Percentiles rank a stretch among this genome's conserved stretches.
Conservation (phyloP, 2,888 invertebrate species). For the Hofmannophila pseudospretella region DNA sequence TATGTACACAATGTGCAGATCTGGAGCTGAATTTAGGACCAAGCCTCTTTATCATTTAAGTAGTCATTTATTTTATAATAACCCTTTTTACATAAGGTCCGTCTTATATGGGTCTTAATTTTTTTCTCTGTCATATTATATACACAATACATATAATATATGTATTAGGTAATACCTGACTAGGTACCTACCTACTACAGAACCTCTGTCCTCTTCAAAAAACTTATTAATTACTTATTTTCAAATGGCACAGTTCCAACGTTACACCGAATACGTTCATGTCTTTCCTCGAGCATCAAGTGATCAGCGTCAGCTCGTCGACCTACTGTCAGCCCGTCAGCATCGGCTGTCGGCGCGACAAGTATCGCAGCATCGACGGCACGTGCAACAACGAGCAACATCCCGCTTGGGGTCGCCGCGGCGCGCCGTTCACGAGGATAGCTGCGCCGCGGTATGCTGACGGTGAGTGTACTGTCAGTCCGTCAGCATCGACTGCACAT, state of each 20-base stretch:
- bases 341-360: slow-evolving; percentile 34
- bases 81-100: too few relatives aligned
- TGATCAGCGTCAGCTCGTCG: slow-evolving; percentile 41
- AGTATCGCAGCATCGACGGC: slow-evolving; percentile 86
- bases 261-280: slow-evolving; percentile 68
- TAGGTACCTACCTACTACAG: too few relatives aligned
- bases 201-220: too few relatives aligned
- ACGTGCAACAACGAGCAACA: slow-evolving; percentile 86
- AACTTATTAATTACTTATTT: too few relatives aligned
- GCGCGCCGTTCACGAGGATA: slow-evolving; percentile 77
- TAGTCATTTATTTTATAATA: too few relatives aligned
- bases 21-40: too few relatives aligned
- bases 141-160: too few relatives aligned
- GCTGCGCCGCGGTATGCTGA: slow-evolving; percentile 79
- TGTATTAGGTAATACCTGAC: too few relatives aligned
- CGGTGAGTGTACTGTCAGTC: slow-evolving; percentile 56
- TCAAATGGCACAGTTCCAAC: slow-evolving; percentile 46
- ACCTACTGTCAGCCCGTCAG: slow-evolving; percentile 44
- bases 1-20: too few relatives aligned
- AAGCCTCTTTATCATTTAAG: too few relatives aligned
- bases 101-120: too few relatives aligned
- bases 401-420: slow-evolving; percentile 81
- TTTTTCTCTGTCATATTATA: too few relatives aligned
- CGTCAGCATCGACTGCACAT: slow-evolving; percentile 83
- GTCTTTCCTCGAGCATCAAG: slow-evolving; percentile 60